A percentile compares a stretch with the other conserved stretches of the same genome.
phyloP scores from a whole-genome alignment of 92 coral and sea anemone genomes.

The Heliopora coerulea region DNA sequence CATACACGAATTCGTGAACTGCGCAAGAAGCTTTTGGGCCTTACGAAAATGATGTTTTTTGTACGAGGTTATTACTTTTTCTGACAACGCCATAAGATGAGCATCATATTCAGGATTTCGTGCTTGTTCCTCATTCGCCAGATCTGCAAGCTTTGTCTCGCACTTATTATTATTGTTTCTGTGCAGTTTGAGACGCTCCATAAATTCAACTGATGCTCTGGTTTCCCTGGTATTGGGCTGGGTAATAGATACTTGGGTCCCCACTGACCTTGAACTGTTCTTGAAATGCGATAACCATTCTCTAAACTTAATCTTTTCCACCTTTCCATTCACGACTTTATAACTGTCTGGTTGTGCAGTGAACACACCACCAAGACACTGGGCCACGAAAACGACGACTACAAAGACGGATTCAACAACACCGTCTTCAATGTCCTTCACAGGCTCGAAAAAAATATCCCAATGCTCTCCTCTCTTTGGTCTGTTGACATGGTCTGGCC shows the following conservation, averaged over 20 bases:
- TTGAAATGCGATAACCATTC: neutral
- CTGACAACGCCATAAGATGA: neutral
- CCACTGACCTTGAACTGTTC: no score
- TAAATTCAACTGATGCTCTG: neutral
- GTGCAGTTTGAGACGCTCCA: neutral
- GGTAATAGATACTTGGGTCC: neutral
- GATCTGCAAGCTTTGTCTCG: neutral
- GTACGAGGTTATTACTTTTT: neutral
- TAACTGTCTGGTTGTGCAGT: constrained; percentile 34
- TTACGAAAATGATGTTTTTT: neutral
- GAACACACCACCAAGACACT: constrained; percentile 49
- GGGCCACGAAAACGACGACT: constrained; percentile 24
- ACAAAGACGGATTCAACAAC: constrained; percentile 23
- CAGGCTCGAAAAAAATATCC: constrained; percentile 38
- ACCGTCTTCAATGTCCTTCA: neutral
- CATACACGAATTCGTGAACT: neutral
- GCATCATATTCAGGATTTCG: neutral
- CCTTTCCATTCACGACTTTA: neutral
- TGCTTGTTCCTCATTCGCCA: neutral
- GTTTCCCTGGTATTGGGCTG: neutral
- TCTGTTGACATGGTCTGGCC: neutral
- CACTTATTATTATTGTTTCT: neutral
- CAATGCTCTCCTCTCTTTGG: constrained; percentile 29
- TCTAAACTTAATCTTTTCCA: constrained; percentile 7
- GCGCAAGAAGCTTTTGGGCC: neutral